Conservation (phyloP, 1,140 invertebrate species). For the Heterodera schachtii region DNA sequence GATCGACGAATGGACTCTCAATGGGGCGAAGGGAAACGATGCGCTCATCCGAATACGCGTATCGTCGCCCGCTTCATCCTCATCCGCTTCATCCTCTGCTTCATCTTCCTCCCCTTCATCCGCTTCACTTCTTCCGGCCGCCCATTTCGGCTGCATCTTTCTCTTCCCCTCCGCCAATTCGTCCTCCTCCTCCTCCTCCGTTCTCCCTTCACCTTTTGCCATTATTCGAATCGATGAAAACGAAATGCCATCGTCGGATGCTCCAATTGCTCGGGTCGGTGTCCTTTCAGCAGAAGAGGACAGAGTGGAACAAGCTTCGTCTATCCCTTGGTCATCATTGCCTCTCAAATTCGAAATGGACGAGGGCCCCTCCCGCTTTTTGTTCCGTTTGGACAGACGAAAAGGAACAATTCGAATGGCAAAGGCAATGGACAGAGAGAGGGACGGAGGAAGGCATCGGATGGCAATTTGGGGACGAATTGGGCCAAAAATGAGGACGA, state of each 20-base stretch:
- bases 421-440: conserved; percentile 22
- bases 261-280: background rate
- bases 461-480: background rate
- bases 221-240: background rate
- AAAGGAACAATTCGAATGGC: conserved; percentile 2
- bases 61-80: background rate
- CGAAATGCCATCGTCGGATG: background rate
- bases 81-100: background rate
- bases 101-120: background rate
- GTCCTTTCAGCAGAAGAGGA: background rate
- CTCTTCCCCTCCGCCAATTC: background rate
- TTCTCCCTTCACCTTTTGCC: background rate
- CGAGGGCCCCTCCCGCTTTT: background rate
- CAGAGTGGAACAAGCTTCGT: background rate
- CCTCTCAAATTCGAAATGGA: background rate
- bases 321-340: background rate
- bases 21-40: background rate
- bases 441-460: background rate
- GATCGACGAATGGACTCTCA: background rate
- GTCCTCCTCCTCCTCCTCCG: background rate
- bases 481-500: background rate
- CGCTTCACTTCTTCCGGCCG: background rate
- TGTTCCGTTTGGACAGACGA: background rate
- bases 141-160: background rate
- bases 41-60: background rate